Conservation (phyloP, 2,888 invertebrate species). For the Apamea sordens region DNA sequence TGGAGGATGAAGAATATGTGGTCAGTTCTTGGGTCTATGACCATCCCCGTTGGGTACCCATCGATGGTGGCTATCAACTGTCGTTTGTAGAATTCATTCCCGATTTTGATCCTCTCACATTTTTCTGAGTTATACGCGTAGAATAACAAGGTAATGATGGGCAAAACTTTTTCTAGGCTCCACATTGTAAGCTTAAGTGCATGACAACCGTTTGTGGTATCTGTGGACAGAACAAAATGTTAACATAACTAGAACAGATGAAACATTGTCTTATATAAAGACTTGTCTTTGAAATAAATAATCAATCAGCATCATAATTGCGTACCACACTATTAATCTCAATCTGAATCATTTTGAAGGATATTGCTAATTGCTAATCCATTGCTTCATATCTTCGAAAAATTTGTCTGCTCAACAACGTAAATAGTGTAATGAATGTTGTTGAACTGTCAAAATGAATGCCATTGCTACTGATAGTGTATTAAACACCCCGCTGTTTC, state of each 20-base stretch:
- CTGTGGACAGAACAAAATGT: constrained; percentile 42
- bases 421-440: too few species aligned
- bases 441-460: too few species aligned
- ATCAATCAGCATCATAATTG: background rate
- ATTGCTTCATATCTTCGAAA: too few species aligned
- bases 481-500: too few species aligned
- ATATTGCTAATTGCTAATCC: background rate
- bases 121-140: constrained; percentile 70
- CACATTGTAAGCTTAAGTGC: constrained; percentile 71
- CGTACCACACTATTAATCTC: too few species aligned
- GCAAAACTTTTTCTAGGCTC: constrained; percentile 58
- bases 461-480: background rate
- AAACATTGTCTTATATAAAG: background rate
- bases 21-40: constrained; percentile 83
- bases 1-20: constrained; percentile 86
- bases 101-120: constrained; percentile 85
- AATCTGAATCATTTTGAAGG: too few species aligned
- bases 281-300: background rate
- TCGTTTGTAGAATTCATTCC: constrained; percentile 82
- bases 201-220: constrained; percentile 72
- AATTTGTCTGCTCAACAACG: too few species aligned
- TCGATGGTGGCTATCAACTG: constrained; percentile 85
- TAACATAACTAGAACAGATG: background rate
- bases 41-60: constrained; percentile 85
- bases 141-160: constrained; percentile 66